A percentile compares a stretch with the other conserved stretches of the same genome.
phyloP scores from a whole-genome alignment of 1,140 invertebrate species.

The Cherax destructor region DNA sequence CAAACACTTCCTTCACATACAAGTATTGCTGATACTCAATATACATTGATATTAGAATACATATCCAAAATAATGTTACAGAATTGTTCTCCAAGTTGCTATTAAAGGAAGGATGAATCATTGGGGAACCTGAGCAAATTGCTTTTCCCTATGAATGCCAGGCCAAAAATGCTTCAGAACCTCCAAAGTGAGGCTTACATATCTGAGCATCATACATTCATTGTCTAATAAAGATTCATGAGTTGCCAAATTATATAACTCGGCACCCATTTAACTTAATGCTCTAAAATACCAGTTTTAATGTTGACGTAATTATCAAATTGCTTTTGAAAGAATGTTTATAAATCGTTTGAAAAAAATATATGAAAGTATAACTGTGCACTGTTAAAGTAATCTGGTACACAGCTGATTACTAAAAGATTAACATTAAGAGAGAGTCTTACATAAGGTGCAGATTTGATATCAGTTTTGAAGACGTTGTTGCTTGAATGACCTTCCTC shows the following conservation, averaged over 20 bases:
- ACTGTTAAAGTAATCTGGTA: not conserved
- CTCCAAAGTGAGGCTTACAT: conserved; percentile 26
- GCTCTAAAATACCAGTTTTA: not conserved
- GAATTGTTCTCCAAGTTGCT: conserved; percentile 30
- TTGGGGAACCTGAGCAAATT: conserved; percentile 60
- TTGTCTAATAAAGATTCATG: conserved; percentile 17
- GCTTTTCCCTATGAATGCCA: conserved; percentile 43
- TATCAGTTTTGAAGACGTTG: not conserved
- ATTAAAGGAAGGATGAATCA: conserved; percentile 47
- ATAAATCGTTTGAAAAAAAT: not conserved
- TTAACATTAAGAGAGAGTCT: not conserved
- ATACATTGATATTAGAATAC: not conserved
- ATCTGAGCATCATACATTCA: conserved; percentile 44
- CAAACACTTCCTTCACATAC: not conserved
- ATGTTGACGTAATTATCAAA: not conserved
- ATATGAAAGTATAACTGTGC: not conserved
- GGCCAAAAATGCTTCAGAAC: conserved; percentile 31
- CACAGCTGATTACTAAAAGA: not conserved
- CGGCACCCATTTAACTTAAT: conserved; percentile 24
- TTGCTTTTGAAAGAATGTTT: not conserved
- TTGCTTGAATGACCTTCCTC: not conserved
- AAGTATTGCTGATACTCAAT: not conserved
- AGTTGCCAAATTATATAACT: not conserved
- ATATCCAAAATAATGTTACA: not conserved
- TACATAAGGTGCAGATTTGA: not conserved